Evolutionary conservation across 2,888 invertebrate genomes (phyloP), one percentile per base, ranked within the genome.

Genomic region (Protophormia terraenovae): DNA sequence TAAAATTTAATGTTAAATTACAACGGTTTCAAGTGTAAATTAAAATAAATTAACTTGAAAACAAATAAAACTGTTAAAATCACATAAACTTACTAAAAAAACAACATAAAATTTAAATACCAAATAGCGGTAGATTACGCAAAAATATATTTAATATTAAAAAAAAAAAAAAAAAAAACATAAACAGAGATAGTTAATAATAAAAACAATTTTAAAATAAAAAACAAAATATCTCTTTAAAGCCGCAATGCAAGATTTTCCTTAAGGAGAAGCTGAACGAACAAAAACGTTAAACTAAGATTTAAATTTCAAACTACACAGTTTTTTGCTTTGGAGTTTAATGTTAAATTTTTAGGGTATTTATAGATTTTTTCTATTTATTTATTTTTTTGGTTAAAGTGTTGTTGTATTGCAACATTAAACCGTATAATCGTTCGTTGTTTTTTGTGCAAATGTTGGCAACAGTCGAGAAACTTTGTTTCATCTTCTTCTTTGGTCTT

Each of bases 341-440:
- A 47, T 60, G 24, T 71, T 45, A 55, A 76, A 64, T 71, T 62
- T 82, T 53, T 1, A 69, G 6, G 32, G 12, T 58, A 62, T 75
- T 67, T 75, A 66, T 38, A 58, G 10, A 60, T 19, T 29, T 41
- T 19, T 62, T 55, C 53, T 62, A 16, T 53, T 45, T 41, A 6
- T 35, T n/a, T 53, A 14, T 14, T 64, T 22, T 12, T 78, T 27
- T 7, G 32, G 60, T 73, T 32, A 19, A 22, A 47, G 10, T 14
- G 10, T 58, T 47, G 22, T 32, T 69, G 53, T 38, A n/a, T 76
- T 83, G 77, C 71, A 83, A 83, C 76, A 83, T 77, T 83, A 83
- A 71, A 77, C 76, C 64, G 24, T 47, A 53, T 77, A 83, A 83
- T 77, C 76, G 76, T 77, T 71, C 76, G 45, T 71, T 82, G 82